Conservation (phyloP, 2,113 vertebrate species). For the Ardeotis arabs region DNA sequence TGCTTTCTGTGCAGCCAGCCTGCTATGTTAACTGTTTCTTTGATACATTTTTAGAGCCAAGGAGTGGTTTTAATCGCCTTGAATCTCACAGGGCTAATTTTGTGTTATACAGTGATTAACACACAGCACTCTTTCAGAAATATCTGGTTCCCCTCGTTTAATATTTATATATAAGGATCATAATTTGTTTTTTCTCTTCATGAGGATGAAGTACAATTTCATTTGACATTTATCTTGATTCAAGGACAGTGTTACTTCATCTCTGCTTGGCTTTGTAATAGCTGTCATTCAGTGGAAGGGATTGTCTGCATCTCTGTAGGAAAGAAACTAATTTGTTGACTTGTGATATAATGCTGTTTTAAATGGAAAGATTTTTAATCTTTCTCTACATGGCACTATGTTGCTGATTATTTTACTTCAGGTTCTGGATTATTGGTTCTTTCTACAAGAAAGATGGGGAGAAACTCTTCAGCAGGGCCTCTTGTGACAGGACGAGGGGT, state of each 20-base stretch:
- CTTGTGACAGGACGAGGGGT: too few species aligned
- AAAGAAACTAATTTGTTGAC: not conserved
- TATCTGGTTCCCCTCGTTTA: not conserved
- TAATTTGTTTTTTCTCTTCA: slow-evolving; percentile 18
- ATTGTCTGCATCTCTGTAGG: not conserved
- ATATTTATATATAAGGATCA: not conserved
- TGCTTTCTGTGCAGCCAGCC: not conserved
- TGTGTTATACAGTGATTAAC: not conserved
- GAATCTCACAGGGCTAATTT: not conserved
- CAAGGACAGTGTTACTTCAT: not conserved
- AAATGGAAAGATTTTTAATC: not conserved
- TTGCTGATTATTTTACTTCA: not conserved
- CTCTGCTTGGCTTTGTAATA: not conserved
- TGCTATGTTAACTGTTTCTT: not conserved
- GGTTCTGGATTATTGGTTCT: not conserved
- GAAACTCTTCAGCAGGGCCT: too few species aligned
- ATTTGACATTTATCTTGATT: slow-evolving; percentile 4
- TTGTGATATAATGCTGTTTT: not conserved
- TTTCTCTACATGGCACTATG: not conserved
- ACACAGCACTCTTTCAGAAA: not conserved
- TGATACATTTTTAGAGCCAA: not conserved
- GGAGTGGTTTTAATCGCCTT: not conserved
- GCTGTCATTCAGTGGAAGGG: not conserved
- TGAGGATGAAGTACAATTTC: not conserved
- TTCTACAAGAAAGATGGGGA: too few species aligned